phyloP scores from a whole-genome alignment of 2,113 vertebrate genomes.

The Mixornis gularis region DNA sequence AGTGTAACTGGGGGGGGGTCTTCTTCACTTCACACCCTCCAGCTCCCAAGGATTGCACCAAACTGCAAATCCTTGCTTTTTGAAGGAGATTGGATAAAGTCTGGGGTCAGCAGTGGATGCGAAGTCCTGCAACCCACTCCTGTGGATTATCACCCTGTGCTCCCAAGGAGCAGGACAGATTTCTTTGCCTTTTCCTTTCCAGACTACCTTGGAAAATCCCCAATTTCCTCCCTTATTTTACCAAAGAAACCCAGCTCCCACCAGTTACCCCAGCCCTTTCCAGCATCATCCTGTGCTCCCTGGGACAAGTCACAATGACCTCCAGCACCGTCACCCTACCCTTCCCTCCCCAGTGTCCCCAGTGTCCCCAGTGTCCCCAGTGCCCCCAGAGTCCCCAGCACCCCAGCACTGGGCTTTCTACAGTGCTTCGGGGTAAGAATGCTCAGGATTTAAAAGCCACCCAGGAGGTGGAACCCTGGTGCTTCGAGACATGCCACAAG shows the following conservation, averaged over 20 bases:
- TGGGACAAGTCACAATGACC: accelerated
- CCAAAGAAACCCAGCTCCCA: not conserved
- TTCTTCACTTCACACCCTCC: not conserved
- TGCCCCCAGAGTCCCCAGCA: not conserved
- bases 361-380: not conserved
- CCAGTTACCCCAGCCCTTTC: accelerated
- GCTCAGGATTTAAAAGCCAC: not conserved
- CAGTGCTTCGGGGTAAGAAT: accelerated
- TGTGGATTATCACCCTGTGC: too few species aligned
- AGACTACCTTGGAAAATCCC: not conserved
- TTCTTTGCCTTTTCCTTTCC: not conserved
- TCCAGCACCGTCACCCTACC: not conserved
- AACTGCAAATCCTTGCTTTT: not conserved
- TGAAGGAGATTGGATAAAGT: not conserved
- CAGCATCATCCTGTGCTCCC: not conserved
- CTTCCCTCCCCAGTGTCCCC: not conserved
- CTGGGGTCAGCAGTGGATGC: not conserved
- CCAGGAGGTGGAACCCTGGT: not conserved
- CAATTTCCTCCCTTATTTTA: not conserved
- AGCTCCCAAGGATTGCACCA: accelerated
- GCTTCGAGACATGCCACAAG: not conserved
- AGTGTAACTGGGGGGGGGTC: not conserved
- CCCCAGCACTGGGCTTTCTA: not conserved
- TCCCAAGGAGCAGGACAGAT: accelerated
- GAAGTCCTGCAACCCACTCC: not conserved